Base-by-base conservation (phyloP, 1,140 invertebrate species). In the Magallana gigas region DNA sequence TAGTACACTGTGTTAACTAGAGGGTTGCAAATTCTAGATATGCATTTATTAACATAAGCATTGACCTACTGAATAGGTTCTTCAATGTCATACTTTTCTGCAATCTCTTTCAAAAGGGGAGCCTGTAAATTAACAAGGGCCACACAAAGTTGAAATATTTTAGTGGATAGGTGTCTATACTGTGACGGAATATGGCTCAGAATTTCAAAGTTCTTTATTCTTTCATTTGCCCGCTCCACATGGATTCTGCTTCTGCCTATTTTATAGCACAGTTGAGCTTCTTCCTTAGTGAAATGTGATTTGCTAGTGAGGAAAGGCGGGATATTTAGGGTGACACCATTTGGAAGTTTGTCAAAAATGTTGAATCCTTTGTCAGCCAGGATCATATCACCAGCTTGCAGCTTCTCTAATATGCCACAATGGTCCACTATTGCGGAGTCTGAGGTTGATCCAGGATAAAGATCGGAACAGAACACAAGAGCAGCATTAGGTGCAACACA, bases 31-130 rank as follows among this genome's bases (percentile, higher is more conserved):
- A 48, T 48, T 48, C 36, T 48, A 5, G 36, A 48, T 48, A 48
- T 48, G 36, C 5, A 48, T 48, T 48, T 48, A 48, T 48, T 48
- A 4, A 48, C 36, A 48, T 48, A 48, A 48, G 36, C 36, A 48
- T 48, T 48, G 36, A 48, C 5, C 3, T 48, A 48, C 36, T 48
- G 2, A 48, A 5, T 48, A 48, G 36, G 36, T 48, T 48, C 36
- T 48, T 48, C 36, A 48, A 48, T 48, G 36, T 88, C 64, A 85
- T 85, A 85, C 71, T 89, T 85, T 87, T 88, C 57, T 68, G 64
- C 57, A 83, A 88, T 88, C 83, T 88, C 88, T 23, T 64, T 88
- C 86, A 59, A 88, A 76, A 48, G 86, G 64, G 18, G 87, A 71
- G n/a, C 64, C n/a, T 16, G 64, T 18, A 68, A 68, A 68, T 68